Percentiles rank a stretch among this genome's conserved stretches.
Conservation (phyloP, 92 coral and sea anemone species). For the Parazoanthus swiftii region DNA sequence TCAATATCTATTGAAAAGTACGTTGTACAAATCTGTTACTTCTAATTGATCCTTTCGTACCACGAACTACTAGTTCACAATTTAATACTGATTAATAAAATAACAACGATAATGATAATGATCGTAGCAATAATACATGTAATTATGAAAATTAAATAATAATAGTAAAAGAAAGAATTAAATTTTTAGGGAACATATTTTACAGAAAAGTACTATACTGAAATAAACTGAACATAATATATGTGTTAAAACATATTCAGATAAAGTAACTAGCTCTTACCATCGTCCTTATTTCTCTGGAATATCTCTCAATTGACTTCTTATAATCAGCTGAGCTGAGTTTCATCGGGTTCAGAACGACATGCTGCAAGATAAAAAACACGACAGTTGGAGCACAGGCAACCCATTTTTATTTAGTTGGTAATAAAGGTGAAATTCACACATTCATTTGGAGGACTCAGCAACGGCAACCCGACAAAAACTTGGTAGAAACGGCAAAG, state of each 20-base stretch:
- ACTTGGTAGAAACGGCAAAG: no score
- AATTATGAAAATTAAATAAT: no score
- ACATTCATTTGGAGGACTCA: no score
- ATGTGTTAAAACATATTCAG: neutral
- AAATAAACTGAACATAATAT: neutral
- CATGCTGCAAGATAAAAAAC: constrained; percentile 49
- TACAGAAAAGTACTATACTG: neutral
- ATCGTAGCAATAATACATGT: no score
- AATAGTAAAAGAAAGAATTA: no score
- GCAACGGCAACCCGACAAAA: neutral
- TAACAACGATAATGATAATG: no score
- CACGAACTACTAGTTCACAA: no score
- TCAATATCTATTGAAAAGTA: no score
- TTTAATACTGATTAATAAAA: no score
- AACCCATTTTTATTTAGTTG: neutral
- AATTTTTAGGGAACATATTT: no score
- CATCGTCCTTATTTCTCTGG: constrained; percentile 69
- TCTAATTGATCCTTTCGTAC: no score
- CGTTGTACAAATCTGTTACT: no score
- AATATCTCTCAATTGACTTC: constrained; percentile 67
- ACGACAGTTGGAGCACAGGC: neutral
- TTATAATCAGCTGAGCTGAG: constrained; percentile 63
- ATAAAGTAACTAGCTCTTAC: constrained; percentile 32
- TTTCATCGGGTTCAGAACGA: constrained; percentile 62
- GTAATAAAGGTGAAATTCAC: neutral